Percentiles rank a stretch among this genome's conserved stretches.
Conservation (phyloP, 2,797 vertebrate species). For the Dermochelys coriacea region DNA sequence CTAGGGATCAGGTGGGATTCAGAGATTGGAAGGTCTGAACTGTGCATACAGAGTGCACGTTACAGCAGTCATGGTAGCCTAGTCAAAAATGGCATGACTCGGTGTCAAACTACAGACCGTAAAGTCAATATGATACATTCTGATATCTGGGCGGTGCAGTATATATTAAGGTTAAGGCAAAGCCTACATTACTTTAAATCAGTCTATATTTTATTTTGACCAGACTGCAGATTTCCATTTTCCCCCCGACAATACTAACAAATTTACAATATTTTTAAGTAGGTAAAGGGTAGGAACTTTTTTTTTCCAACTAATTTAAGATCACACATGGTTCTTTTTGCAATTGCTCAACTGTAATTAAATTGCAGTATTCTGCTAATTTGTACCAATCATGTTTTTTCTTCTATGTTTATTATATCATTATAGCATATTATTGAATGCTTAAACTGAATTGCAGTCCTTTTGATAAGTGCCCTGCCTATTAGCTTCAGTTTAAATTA, state of each 20-base stretch:
- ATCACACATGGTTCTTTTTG: conserved; percentile 68
- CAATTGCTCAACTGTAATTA: conserved; percentile 74
- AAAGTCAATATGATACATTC: not conserved
- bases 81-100: not conserved
- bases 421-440: not conserved
- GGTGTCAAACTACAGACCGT: not conserved
- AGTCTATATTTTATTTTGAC: conserved; percentile 46
- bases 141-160: not conserved
- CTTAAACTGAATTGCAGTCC: conserved; percentile 29
- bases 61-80: not conserved
- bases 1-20: not conserved
- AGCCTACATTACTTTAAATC: not conserved
- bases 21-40: not conserved
- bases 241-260: conserved; percentile 67
- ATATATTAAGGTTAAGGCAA: not conserved
- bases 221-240: conserved; percentile 66
- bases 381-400: conserved; percentile 38
- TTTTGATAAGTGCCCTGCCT: not conserved
- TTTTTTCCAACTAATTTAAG: conserved; percentile 61
- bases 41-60: not conserved
- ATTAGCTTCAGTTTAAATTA: not conserved
- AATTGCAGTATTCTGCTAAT: conserved; percentile 63
- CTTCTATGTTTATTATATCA: conserved; percentile 52
- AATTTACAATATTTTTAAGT: conserved; percentile 58
- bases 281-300: conserved; percentile 57